A percentile compares a stretch with the other conserved stretches of the same genome.
Evolutionary conservation across 1,140 invertebrate species (phyloP).

Genomic region (Procambarus virginalis): DNA sequence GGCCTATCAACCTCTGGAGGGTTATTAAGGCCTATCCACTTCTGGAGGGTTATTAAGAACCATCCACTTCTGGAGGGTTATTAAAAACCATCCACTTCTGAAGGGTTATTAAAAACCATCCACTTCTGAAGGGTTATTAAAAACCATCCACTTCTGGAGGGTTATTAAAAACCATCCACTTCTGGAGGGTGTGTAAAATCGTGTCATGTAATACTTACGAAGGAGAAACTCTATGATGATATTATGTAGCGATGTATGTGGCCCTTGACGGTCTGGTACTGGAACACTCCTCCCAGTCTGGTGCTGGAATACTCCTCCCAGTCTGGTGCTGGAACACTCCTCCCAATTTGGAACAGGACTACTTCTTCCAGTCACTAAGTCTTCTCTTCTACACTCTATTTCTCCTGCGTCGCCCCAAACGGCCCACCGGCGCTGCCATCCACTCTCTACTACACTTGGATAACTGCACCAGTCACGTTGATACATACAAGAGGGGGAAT

Average conservation of each 20-base stretch:
- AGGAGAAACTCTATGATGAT: background rate
- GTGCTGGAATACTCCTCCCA: no score
- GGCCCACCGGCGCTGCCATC: background rate
- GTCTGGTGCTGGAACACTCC: no score
- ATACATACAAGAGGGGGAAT: background rate
- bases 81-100: no score
- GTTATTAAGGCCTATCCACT: no score
- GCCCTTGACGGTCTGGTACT: background rate
- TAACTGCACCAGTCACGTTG: background rate
- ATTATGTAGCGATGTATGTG: background rate
- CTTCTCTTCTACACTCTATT: background rate
- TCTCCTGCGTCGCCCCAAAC: background rate
- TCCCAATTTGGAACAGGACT: background rate
- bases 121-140: no score
- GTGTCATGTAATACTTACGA: background rate
- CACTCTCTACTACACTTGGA: background rate
- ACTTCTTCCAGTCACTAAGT: background rate
- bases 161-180: no score
- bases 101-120: no score
- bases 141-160: no score
- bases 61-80: no score
- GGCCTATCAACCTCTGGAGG: no score
- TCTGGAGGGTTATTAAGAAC: no score
- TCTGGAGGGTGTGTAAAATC: background rate
- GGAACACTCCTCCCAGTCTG: no score